Evolutionary conservation across 2,113 vertebrate genomes (phyloP), one percentile per base, ranked within the genome.

Genomic region (Salvelinus alpinus): DNA sequence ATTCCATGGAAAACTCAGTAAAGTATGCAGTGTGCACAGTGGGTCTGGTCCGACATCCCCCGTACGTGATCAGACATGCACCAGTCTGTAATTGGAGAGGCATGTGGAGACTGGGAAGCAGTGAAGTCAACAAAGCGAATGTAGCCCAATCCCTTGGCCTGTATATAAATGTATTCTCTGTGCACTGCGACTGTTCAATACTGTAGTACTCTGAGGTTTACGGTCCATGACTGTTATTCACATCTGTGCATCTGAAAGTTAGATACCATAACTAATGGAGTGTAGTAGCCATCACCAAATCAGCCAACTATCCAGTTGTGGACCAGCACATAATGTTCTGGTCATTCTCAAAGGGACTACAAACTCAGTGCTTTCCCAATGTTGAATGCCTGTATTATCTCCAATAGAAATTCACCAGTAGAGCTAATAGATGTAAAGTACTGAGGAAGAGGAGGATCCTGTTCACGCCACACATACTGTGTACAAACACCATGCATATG

Each of bases 51-150:
- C 59, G 82, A 74, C 81, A 75, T 22, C 38, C 72, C 54, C n/a
- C 20, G 71, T 85, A 73, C 85, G 64, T 84, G 90, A 90, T 82
- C 75, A 74, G 83, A 90, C 90, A 86, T 57, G 90, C 80, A 84
- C 77, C 64, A 73, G 72, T 79, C 70, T 74, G 78, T 79, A n/a
- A 44, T 78, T 83, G 79, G 57, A 68, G 54, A 78, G 74, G 69
- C 79, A 70, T 74, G 84, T 73, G 77, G 72, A 44, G 60, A 74
- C 47, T 38, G 66, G 77, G 29, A 59, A 70, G n/a, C n/a, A 60
- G 59, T 69, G 67, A n/a, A 18, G 7, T 44, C 13, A 11, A 5
- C 20, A 18, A 54, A 18, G 51, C 5, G 0, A 54, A 54, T 4
- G 48, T 13, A 54, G 0, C 48, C 14, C 18, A 16, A 62, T 62